A percentile compares a stretch with the other conserved stretches of the same genome.
phyloP scores from a whole-genome alignment of 2,113 vertebrate species.

The Seriola aureovittata region DNA sequence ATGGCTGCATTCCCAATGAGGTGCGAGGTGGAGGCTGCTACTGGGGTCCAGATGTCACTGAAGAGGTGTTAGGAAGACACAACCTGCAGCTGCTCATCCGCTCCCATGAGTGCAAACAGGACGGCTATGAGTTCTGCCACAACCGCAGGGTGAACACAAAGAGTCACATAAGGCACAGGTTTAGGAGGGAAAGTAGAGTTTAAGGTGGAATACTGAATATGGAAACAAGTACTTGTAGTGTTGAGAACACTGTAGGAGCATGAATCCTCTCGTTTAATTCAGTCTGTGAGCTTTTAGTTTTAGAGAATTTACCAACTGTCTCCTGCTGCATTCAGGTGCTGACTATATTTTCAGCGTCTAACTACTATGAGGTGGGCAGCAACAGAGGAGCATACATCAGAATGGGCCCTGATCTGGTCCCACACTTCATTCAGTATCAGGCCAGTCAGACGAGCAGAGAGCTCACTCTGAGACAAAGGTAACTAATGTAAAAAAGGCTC shows the following conservation, averaged over 20 bases:
- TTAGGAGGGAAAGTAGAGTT: not conserved
- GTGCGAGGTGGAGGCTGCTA: slow-evolving; percentile 92
- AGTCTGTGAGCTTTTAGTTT: not conserved
- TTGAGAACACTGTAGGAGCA: not conserved
- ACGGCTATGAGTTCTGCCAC: slow-evolving; percentile 95
- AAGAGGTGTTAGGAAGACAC: slow-evolving; percentile 86
- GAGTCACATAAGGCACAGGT: not conserved
- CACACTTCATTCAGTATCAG: slow-evolving; percentile 93
- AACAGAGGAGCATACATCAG: slow-evolving; percentile 95
- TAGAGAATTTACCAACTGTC: not conserved
- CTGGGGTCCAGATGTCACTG: slow-evolving; percentile 92
- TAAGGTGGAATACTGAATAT: not conserved
- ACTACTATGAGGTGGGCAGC: slow-evolving; percentile 95
- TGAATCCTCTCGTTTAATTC: not conserved
- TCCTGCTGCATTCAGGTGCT: slow-evolving; percentile 85
- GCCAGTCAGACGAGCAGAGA: slow-evolving; percentile 86
- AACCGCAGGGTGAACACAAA: slow-evolving; percentile 84
- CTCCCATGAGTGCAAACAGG: slow-evolving; percentile 95
- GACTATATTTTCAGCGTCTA: slow-evolving; percentile 98
- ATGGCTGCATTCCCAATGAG: slow-evolving; percentile 89
- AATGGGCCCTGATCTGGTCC: slow-evolving; percentile 89
- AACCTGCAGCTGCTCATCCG: slow-evolving; percentile 91
- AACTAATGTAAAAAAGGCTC: not conserved
- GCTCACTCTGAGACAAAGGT: slow-evolving; percentile 93
- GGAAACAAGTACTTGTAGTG: not conserved